These are phyloP conservation scores for Gallinago nigripennis DNA, from an alignment of 2,797 vertebrate species.

Conservation along the genomic window DNA sequence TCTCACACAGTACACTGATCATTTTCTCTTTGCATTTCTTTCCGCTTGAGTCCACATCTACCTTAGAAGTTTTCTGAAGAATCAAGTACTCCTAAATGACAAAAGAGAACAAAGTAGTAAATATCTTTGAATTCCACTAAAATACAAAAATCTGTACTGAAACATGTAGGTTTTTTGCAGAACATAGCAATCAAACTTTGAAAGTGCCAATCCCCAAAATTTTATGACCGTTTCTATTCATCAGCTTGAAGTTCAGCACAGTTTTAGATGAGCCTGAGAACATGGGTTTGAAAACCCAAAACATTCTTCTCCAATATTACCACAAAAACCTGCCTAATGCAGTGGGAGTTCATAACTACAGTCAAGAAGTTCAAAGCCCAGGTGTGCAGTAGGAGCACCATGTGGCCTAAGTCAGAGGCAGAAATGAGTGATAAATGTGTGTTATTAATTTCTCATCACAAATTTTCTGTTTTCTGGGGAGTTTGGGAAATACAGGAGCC, in stretches of 20 bases:
- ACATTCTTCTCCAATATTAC: neutral
- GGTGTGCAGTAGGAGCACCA: neutral
- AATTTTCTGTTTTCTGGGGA: neutral
- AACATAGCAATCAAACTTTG: neutral
- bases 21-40: slow-evolving; percentile 91
- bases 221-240: neutral
- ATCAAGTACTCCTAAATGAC: slow-evolving; percentile 82
- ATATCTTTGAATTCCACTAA: neutral
- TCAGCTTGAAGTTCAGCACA: neutral
- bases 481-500: neutral
- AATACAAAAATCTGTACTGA: neutral
- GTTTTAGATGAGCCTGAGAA: neutral
- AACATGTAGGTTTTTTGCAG: neutral
- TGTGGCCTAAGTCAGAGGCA: neutral
- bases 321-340: neutral
- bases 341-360: neutral
- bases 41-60: slow-evolving; percentile 88
- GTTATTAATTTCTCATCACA: neutral
- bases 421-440: neutral
- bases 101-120: slow-evolving; percentile 40
- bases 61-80: slow-evolving; percentile 86
- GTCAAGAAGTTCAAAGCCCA: neutral
- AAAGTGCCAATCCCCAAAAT: neutral
- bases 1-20: slow-evolving; percentile 85
- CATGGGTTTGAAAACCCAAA: neutral